Conservation (phyloP, 2,797 vertebrate genomes). For the Megaceryle alcyon region DNA sequence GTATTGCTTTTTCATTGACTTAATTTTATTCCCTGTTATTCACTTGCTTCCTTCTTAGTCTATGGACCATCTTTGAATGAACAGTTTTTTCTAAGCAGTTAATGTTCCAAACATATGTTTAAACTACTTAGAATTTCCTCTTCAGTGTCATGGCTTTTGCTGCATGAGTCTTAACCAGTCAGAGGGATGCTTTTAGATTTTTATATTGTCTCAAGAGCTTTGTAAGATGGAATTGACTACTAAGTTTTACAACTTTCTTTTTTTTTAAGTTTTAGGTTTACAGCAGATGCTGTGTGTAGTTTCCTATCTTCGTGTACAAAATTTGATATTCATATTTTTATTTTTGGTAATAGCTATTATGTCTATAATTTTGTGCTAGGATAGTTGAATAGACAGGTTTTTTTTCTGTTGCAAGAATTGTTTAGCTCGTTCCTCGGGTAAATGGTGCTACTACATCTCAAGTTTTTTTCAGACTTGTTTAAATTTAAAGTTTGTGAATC, state of each 20-base stretch:
- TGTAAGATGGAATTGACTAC: neutral
- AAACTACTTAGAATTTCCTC: neutral
- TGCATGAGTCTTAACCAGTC: neutral
- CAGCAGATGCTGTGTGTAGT: neutral
- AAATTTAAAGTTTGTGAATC: neutral
- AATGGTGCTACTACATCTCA: neutral
- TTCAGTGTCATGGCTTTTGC: neutral
- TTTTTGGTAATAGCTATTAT: neutral
- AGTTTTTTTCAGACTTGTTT: neutral
- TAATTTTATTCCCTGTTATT: neutral
- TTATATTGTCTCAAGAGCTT: neutral
- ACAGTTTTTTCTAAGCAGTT: neutral
- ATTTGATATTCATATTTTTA: neutral
- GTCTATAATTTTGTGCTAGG: neutral
- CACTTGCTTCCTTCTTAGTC: neutral
- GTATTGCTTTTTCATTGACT: neutral
- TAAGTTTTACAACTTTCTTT: neutral
- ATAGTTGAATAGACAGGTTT: neutral
- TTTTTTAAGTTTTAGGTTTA: too few species aligned
- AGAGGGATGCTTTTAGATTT: neutral
- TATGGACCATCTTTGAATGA: neutral
- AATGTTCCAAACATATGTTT: neutral
- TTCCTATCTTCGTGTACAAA: neutral
- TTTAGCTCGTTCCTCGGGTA: neutral
- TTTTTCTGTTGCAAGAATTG: neutral